Evolutionary conservation across 2,888 invertebrate genomes (phyloP), one percentile per base, ranked within the genome.

Genomic region (Tenthredo distinguenda): DNA sequence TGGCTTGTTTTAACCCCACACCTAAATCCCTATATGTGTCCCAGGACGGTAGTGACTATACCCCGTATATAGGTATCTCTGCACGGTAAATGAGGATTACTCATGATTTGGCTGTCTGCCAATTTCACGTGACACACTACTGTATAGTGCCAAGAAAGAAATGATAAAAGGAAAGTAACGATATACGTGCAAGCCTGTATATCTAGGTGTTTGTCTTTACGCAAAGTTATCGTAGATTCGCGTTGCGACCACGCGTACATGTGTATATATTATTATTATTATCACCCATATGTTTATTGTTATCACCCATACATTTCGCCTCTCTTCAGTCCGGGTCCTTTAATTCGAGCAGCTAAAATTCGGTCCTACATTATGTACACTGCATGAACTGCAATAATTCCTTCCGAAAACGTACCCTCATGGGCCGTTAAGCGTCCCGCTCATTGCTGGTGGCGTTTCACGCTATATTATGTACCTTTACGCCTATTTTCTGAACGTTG

Each of bases 41-140:
- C 34, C 68, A 18, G 34, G 34, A 68, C 34, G 68, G 34, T 34
- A 31, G 68, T 68, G 34, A 34, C 68, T 34, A 58, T 65, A 34
- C 68, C 68, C 18, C 68, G 18, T 34, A 62, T 26, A 62, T 81
- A 12, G 4, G 31, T 81, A 21, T 40, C 21, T 84, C 12, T 71
- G 43, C 74, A 65, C 85, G 87, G 88, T 88, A 90, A 89, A 89
- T 89, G 89, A 87, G 89, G 89, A 91, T 91, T 91, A 91, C 90
- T 91, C 91, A 90, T 88, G 87, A 88, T 87, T 88, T 91, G 91
- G 91, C 90, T 76, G 71, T 65, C 86, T 84, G 91, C 91, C 91
- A 91, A 88, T 89, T 88, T 87, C 88, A 86, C n/a, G 21, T 62
- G 81, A 81, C 37, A 81, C 81, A 40, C 58, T 62, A 43, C 81